Conservation (phyloP, 2,797 vertebrate genomes). For the Acropternis orthonyx region DNA sequence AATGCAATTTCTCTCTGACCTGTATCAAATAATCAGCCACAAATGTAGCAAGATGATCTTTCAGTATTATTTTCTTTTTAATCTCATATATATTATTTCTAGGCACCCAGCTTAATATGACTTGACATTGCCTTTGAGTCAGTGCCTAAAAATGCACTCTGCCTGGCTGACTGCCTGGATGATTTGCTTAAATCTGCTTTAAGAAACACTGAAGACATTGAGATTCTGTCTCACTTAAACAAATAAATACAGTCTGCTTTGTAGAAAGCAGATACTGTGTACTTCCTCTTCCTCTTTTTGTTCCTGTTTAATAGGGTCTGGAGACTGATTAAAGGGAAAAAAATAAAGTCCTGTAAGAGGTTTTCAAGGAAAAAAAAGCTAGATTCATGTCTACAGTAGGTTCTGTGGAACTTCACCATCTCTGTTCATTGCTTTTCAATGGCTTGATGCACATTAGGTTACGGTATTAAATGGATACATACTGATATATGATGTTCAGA, state of each 20-base stretch:
- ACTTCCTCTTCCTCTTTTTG: slow-evolving; percentile 42
- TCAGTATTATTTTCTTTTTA: neutral
- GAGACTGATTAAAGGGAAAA: slow-evolving; percentile 14
- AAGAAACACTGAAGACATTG: slow-evolving; percentile 44
- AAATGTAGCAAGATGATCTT: neutral
- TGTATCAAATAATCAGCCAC: neutral
- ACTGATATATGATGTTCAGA: neutral
- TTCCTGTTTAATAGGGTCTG: slow-evolving; percentile 13
- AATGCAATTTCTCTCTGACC: neutral
- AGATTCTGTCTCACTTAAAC: slow-evolving; percentile 55
- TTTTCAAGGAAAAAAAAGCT: slow-evolving; percentile 25
- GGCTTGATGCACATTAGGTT: neutral
- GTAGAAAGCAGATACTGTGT: slow-evolving; percentile 26
- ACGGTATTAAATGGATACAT: neutral
- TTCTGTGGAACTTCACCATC: neutral
- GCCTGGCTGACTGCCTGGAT: slow-evolving; percentile 26
- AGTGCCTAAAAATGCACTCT: slow-evolving; percentile 56
- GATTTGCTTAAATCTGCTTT: slow-evolving; percentile 49
- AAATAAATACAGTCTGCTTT: slow-evolving; percentile 66
- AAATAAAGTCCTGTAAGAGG: neutral
- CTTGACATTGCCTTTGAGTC: slow-evolving; percentile 39
- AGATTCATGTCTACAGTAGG: neutral
- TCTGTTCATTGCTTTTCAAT: neutral
- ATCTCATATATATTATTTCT: slow-evolving; percentile 16
- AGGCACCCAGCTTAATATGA: slow-evolving; percentile 15